These are phyloP conservation scores for Scolopax rusticola DNA, from an alignment of 2,797 vertebrate genomes.

Conservation along the genomic window DNA sequence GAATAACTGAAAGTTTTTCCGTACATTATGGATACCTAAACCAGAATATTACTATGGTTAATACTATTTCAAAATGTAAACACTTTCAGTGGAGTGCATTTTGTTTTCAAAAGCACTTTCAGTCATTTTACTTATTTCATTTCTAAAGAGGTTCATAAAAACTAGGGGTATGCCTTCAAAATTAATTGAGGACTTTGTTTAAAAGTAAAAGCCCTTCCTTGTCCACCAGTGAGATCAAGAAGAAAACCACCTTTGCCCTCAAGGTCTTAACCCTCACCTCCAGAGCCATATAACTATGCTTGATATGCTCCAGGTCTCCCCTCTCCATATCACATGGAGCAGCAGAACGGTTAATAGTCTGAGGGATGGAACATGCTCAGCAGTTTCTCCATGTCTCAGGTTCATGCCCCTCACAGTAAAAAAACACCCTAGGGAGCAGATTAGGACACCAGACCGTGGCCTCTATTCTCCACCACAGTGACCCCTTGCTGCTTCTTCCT, in stretches of 20 bases:
- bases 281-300: accelerated
- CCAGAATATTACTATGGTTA: not conserved
- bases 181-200: not conserved
- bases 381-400: accelerated
- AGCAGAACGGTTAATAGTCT: not conserved
- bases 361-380: not conserved
- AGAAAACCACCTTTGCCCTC: not conserved
- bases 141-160: not conserved
- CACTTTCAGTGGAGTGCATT: not conserved
- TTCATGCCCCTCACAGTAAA: not conserved
- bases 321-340: not conserved
- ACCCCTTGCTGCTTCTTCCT: not conserved
- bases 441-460: not conserved
- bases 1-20: not conserved
- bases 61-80: not conserved
- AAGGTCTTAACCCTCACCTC: not conserved
- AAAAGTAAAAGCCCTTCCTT: not conserved
- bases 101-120: not conserved
- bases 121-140: not conserved
- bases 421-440: not conserved
- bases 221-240: not conserved
- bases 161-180: not conserved
- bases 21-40: not conserved
- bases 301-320: not conserved
- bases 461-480: accelerated